These are phyloP conservation scores for Pan troglodytes DNA, from an alignment of 2,113 vertebrate genomes.

Conservation along the genomic window NHGRI_mPanTro3-v2.1_pri NC_072401.2:110828501-110829000, in stretches of 20 bases:
- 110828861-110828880: background rate
- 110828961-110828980: background rate
- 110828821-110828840: background rate
- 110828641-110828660: background rate
- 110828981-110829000: conserved; percentile 58
- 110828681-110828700: background rate
- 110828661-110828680: background rate
- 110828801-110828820: background rate
- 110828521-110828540: background rate
- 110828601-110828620: background rate
- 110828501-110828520: background rate
- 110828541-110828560: background rate
- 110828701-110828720: background rate
- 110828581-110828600: background rate
- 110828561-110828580: background rate
- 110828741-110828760: background rate
- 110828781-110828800: background rate
- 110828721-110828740: background rate
- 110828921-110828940: background rate
- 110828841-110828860: background rate
- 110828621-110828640: rapidly evolving
- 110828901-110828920: background rate
- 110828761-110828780: background rate
- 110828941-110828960: background rate
- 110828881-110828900: background rate